A percentile compares a stretch with the other conserved stretches of the same genome.
phyloP scores from a whole-genome alignment of 2,888 invertebrate genomes.

The Adela reaumurella region DNA sequence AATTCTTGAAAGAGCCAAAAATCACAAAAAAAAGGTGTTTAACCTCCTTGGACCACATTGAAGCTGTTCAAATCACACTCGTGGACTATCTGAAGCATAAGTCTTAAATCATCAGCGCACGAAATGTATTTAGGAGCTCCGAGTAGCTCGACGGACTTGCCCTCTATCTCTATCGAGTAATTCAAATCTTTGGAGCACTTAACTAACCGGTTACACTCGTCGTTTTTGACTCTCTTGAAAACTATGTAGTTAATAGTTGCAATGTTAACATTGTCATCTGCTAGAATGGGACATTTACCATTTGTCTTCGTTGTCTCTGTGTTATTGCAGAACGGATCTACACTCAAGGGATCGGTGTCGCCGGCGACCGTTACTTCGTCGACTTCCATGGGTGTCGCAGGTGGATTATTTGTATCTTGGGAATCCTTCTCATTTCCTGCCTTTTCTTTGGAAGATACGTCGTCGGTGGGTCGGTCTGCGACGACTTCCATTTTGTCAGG shows the following conservation, averaged over 20 bases:
- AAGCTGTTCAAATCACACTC: slow-evolving; percentile 39
- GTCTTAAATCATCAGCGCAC: slow-evolving; percentile 42
- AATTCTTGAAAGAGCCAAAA: no score
- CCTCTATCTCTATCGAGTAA: slow-evolving; percentile 38
- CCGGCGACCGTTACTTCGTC: slow-evolving; percentile 3
- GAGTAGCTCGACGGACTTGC: slow-evolving; percentile 38
- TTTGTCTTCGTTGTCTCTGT: slow-evolving; percentile 2
- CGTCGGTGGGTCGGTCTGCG: background rate
- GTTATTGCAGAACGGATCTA: background rate
- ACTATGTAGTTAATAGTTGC: slow-evolving; percentile 29
- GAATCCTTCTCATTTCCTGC: no score
- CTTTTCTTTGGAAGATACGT: background rate
- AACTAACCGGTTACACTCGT: slow-evolving; percentile 33
- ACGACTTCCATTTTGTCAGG: slow-evolving; percentile 13
- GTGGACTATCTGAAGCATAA: slow-evolving; percentile 48
- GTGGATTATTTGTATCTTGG: slow-evolving; percentile 1
- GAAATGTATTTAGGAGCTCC: slow-evolving; percentile 48
- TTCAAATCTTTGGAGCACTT: slow-evolving; percentile 43
- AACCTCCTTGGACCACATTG: slow-evolving; percentile 28
- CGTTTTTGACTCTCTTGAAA: slow-evolving; percentile 34
- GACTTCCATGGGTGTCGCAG: slow-evolving; percentile 12
- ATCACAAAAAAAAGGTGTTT: no score
- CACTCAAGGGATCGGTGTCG: background rate
- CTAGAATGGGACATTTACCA: slow-evolving; percentile 10
- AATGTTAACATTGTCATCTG: background rate